Base-by-base conservation (phyloP, 1,140 invertebrate genomes). In the Tetragnatha versicolor region DNA sequence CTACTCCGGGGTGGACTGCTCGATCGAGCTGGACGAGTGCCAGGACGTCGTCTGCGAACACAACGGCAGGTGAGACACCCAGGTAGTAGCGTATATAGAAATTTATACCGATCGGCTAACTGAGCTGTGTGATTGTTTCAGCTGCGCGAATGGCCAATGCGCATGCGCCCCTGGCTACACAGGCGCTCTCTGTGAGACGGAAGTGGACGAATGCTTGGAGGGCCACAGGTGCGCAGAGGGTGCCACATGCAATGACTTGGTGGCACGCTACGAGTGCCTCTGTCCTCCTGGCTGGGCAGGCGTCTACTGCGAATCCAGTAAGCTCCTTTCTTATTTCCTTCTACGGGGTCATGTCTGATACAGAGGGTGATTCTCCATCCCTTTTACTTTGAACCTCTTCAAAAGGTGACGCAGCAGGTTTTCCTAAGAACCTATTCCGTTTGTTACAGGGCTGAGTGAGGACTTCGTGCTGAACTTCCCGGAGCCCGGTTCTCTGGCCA, bases 241-340 rank as follows among this genome's bases (percentile, higher is more conserved):
- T 25, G 86, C 88, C 33, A 86, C 87, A 6, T 89, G 88, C 83
- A 82, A 85, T 14, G 85, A 86, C 70, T 33, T 47, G 4, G 45
- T 72, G 0, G 60, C 73, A 31, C 17, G 33, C 6, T 83, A 81
- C 1, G 91, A 94, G 83, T 91, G 92, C 55, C 91, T 96, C 17
- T 98, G 96, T 86, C 87, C 93, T 55, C 90, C 91, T 9, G 96
- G 96, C 53, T 98, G 95, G 96, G 91, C 92, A 77, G 95, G 94
- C 58, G 90, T 92, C 83, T 90, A 97, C 35, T 98, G 95, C 85
- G 93, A 96, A 85, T 93, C 91, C 90, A 91, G 95, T 97, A 90
- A 94, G 92, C 93, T 81, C 39, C 39, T 42, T 10, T n/a, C n/a
- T n/a, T n/a, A n/a, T n/a, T n/a, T n/a, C n/a, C n/a, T n/a, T n/a